Conservation (phyloP, 92 coral and sea anemone genomes). For the Nematostella vectensis region DNA sequence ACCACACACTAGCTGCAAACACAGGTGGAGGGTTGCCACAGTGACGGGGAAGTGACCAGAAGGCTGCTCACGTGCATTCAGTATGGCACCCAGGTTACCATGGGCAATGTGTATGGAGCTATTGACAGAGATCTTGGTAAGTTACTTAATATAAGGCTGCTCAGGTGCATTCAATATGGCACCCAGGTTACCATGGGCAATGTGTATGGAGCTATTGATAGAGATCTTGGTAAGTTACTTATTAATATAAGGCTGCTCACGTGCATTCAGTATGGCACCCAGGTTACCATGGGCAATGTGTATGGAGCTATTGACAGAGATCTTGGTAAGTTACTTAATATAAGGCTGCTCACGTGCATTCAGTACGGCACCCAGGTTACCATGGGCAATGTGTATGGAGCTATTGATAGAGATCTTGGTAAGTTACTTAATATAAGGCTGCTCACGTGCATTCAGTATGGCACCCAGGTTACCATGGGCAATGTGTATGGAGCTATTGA, state of each 20-base stretch:
- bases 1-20: slow-evolving; percentile 67
- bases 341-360: slow-evolving; percentile 76
- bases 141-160: too few relatives aligned
- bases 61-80: slow-evolving; percentile 74
- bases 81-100: slow-evolving; percentile 76
- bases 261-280: slow-evolving; percentile 63
- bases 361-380: slow-evolving; percentile 72
- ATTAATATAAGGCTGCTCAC: slow-evolving; percentile 58
- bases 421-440: too few relatives aligned
- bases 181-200: slow-evolving; percentile 85
- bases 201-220: slow-evolving; percentile 73
- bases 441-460: slow-evolving; percentile 62
- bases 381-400: slow-evolving; percentile 70
- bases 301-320: too few relatives aligned
- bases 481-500: slow-evolving; percentile 72
- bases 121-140: slow-evolving; percentile 2
- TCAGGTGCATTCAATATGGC: slow-evolving; percentile 62
- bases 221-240: too few relatives aligned
- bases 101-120: slow-evolving; percentile 77
- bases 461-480: slow-evolving; percentile 84
- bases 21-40: slow-evolving; percentile 73
- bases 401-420: too few relatives aligned
- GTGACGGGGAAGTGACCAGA: slow-evolving; percentile 77
- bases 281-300: slow-evolving; percentile 76
- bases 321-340: too few relatives aligned